A percentile compares a stretch with the other conserved stretches of the same genome.
phyloP scores from a whole-genome alignment of 2,797 vertebrate genomes.

The Lagodon rhomboides region DNA sequence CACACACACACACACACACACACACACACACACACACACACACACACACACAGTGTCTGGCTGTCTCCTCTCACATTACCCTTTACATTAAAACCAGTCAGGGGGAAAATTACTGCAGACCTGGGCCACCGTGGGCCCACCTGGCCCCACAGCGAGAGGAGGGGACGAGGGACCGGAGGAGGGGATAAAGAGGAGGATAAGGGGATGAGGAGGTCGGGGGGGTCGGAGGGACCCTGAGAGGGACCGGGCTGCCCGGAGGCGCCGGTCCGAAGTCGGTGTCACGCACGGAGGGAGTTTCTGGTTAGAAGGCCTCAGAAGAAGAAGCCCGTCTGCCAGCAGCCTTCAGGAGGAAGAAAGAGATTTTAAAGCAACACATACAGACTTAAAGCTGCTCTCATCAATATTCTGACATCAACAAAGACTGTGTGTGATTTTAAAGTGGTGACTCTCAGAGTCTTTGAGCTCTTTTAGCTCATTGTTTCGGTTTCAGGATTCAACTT shows the following conservation, averaged over 20 bases:
- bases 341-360: not conserved
- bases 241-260: constrained; percentile 35
- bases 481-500: no score
- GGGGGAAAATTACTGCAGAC: constrained; percentile 87
- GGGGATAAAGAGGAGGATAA: constrained; percentile 72
- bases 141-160: constrained; percentile 79
- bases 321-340: not conserved
- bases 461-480: constrained; percentile 7
- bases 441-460: not conserved
- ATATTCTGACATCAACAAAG: not conserved
- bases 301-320: constrained; percentile 8
- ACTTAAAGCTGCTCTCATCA: not conserved
- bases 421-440: not conserved
- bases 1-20: constrained; percentile 17
- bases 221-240: constrained; percentile 43
- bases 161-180: constrained; percentile 64
- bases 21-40: constrained; percentile 1
- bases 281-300: constrained; percentile 32
- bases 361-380: not conserved
- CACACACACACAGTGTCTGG: constrained; percentile 41
- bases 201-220: constrained; percentile 49
- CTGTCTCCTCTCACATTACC: constrained; percentile 83
- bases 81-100: constrained; percentile 90
- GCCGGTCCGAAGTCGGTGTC: constrained; percentile 48
- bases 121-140: constrained; percentile 81